Percentiles rank a stretch among this genome's conserved stretches.
These are phyloP conservation scores for Sipha flava DNA, from an alignment of 1,140 invertebrate genomes.

Conservation along the genomic window DNA sequence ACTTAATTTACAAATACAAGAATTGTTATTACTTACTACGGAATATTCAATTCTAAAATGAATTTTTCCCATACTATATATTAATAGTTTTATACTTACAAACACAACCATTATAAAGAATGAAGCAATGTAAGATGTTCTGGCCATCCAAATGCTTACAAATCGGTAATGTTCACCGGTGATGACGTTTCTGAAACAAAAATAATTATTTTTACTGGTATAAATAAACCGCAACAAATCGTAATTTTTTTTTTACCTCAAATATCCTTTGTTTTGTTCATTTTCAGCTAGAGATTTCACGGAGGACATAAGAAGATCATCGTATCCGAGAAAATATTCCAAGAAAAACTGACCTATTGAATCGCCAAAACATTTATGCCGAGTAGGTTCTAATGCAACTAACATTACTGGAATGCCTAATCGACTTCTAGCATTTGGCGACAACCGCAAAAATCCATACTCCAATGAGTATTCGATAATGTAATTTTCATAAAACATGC, in stretches of 20 bases:
- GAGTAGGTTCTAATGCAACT: constrained; percentile 79
- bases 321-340: constrained; percentile 89
- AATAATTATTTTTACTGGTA: constrained; percentile 3
- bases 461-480: constrained; percentile 97
- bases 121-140: constrained; percentile 84
- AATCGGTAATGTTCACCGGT: constrained; percentile 98
- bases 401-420: constrained; percentile 89
- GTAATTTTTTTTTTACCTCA: constrained; percentile 51
- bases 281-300: constrained; percentile 90
- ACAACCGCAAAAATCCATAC: constrained; percentile 89
- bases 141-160: constrained; percentile 92
- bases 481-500: constrained; percentile 61
- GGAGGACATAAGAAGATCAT: constrained; percentile 92
- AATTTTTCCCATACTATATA: not conserved
- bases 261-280: constrained; percentile 91
- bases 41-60: constrained; percentile 3
- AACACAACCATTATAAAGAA: constrained; percentile 96
- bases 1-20: constrained; percentile 17
- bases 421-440: constrained; percentile 68
- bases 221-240: not conserved
- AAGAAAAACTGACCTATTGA: constrained; percentile 79
- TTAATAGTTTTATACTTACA: constrained; percentile 63
- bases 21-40: not conserved
- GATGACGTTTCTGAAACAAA: constrained; percentile 74
- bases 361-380: constrained; percentile 89